These are phyloP conservation scores for Salmo trutta DNA, from an alignment of 2,797 vertebrate genomes.

Conservation along the genomic window DNA sequence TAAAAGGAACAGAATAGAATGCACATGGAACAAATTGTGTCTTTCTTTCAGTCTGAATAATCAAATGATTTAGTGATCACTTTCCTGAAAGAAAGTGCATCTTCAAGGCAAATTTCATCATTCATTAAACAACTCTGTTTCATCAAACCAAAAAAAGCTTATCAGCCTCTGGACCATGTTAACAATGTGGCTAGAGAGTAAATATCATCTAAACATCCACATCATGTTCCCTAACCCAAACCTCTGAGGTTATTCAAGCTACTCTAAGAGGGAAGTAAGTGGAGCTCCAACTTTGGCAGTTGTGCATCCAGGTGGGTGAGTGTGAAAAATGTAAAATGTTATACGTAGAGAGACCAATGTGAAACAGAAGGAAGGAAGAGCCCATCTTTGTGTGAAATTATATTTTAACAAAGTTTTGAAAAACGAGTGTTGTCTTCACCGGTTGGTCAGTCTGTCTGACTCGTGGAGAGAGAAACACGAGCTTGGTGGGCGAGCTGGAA, in stretches of 20 bases:
- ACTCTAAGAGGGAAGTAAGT: neutral
- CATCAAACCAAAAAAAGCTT: constrained; percentile 47
- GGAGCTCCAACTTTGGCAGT: constrained; percentile 18
- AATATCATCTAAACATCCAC: constrained; percentile 53
- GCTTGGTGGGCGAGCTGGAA: constrained; percentile 30
- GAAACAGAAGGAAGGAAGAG: constrained; percentile 45
- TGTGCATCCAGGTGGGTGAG: constrained; percentile 50
- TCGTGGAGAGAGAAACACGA: constrained; percentile 16
- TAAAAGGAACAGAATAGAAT: constrained; percentile 32
- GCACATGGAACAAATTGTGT: constrained; percentile 18
- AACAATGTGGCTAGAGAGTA: constrained; percentile 44
- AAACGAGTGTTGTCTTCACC: constrained; percentile 25
- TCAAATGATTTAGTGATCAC: neutral
- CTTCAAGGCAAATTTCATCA: constrained; percentile 17
- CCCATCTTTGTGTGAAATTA: constrained; percentile 38
- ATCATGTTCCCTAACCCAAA: constrained; percentile 53
- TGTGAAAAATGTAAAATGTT: constrained; percentile 35
- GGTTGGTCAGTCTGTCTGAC: constrained; percentile 36
- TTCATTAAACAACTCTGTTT: constrained; percentile 44
- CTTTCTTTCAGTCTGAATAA: constrained; percentile 16
- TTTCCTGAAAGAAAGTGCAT: constrained; percentile 10
- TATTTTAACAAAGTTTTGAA: constrained; percentile 6
- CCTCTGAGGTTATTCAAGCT: constrained; percentile 32
- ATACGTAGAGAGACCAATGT: constrained; percentile 34
- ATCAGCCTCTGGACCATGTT: constrained; percentile 58